Evolutionary conservation across 2,113 vertebrate genomes (phyloP).

Genomic region (Cyanocitta stelleri): DNA sequence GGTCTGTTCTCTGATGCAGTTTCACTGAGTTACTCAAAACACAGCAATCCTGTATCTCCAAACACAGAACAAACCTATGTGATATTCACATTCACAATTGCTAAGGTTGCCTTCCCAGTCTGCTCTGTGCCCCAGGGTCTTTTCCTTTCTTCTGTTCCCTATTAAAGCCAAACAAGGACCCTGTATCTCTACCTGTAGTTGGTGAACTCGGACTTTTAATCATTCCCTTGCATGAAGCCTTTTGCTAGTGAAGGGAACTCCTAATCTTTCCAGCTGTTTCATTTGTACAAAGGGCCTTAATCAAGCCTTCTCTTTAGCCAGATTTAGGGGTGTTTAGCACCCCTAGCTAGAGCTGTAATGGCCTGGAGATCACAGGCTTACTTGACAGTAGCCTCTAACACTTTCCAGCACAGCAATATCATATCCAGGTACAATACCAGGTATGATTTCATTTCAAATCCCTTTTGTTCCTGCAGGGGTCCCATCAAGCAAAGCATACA

Average conservation of each 20-base stretch:
- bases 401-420: not conserved
- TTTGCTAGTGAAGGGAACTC: not conserved
- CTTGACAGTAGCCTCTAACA: not conserved
- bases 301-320: not conserved
- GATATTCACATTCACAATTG: not conserved
- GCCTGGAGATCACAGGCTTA: not conserved
- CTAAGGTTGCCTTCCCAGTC: not conserved
- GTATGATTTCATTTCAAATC: slow-evolving; percentile 6
- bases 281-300: not conserved
- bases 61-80: not conserved
- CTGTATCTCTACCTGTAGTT: not conserved
- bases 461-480: not conserved
- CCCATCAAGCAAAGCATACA: not conserved
- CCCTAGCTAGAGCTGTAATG: not conserved
- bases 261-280: not conserved
- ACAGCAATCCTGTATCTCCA: not conserved
- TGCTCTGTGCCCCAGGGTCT: not conserved
- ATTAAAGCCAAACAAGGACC: not conserved
- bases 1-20: not conserved
- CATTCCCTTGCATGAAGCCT: not conserved
- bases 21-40: not conserved
- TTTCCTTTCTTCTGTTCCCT: not conserved
- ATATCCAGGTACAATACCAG: not conserved
- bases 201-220: not conserved
- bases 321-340: not conserved